These are phyloP conservation scores for Macropodus opercularis DNA, from an alignment of 2,797 vertebrate species.

Conservation along the genomic window DNA sequence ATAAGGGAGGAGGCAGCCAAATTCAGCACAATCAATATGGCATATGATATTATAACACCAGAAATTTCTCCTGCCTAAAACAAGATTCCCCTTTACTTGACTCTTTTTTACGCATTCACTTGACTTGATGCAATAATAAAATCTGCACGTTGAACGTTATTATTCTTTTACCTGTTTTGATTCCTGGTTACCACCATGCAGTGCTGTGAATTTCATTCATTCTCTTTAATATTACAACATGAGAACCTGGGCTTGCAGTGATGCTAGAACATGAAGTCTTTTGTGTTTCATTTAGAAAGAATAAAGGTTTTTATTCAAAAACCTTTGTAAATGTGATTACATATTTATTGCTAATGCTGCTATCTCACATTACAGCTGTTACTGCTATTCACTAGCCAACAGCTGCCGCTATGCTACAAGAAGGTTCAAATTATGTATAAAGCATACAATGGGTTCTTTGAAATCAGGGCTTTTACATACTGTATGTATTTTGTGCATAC, in stretches of 20 bases:
- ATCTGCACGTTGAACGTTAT: background rate
- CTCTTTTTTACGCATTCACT: no score
- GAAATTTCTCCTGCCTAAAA: background rate
- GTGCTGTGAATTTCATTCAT: background rate
- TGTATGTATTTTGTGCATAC: background rate
- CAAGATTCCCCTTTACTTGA: slow-evolving; percentile 12
- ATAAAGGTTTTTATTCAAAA: background rate
- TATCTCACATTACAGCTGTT: slow-evolving; percentile 1
- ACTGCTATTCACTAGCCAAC: background rate
- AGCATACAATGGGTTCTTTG: background rate
- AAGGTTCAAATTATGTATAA: background rate
- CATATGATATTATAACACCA: slow-evolving; percentile 2
- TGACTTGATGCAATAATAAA: slow-evolving; percentile 18
- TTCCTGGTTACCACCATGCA: background rate
- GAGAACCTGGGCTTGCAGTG: background rate
- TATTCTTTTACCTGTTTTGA: background rate
- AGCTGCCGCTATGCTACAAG: slow-evolving; percentile 1
- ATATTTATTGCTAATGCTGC: background rate
- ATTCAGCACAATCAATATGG: slow-evolving; percentile 6
- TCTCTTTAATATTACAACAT: background rate
- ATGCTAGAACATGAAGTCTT: background rate
- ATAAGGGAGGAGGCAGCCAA: background rate
- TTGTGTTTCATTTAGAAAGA: background rate
- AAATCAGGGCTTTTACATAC: background rate
- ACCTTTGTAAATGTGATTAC: slow-evolving; percentile 1